phyloP scores from a whole-genome alignment of 2,888 invertebrate genomes.

The Copidosoma aretas region DNA sequence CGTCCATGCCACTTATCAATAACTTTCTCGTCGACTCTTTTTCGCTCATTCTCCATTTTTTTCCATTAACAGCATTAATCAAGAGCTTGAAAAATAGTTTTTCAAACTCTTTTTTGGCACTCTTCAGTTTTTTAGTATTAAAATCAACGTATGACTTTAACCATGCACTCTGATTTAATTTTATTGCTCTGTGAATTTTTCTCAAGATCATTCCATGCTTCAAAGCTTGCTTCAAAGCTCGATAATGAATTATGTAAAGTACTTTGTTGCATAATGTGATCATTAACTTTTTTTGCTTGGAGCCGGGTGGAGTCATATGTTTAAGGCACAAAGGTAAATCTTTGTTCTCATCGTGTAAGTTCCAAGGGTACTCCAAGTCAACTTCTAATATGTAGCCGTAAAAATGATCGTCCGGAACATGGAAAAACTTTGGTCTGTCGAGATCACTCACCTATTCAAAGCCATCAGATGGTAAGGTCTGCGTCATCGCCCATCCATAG shows the following conservation, averaged over 20 bases:
- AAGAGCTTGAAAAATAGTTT: neutral
- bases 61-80: neutral
- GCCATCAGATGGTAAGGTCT: too few species aligned
- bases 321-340: neutral
- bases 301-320: too few species aligned
- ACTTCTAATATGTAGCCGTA: neutral
- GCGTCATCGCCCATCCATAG: neutral
- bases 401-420: neutral
- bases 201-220: neutral
- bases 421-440: neutral
- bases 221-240: neutral
- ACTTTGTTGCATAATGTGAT: neutral
- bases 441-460: too few species aligned
- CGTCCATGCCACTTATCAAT: neutral
- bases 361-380: too few species aligned
- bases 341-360: neutral
- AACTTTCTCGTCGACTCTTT: neutral
- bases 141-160: too few species aligned
- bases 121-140: neutral
- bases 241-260: neutral
- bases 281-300: neutral
- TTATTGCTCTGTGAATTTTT: neutral
- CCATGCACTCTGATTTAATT: neutral
- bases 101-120: neutral
- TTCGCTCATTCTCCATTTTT: neutral